Percentiles rank a stretch among this genome's conserved stretches.
phyloP scores from a whole-genome alignment of 2,888 invertebrate species.

The Nebria salina region DNA sequence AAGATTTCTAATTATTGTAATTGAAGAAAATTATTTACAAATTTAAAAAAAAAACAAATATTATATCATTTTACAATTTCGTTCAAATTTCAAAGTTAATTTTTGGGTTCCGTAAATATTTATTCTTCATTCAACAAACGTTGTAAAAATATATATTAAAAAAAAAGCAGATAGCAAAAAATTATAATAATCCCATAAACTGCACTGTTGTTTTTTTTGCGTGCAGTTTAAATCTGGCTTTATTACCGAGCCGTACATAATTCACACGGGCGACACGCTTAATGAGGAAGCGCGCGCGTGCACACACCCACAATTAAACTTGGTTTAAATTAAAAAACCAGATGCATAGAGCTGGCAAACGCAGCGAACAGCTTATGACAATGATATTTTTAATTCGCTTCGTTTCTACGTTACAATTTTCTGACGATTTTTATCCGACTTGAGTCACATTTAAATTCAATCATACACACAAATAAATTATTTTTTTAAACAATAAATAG shows the following conservation, averaged over 20 bases:
- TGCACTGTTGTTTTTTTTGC: too few relatives aligned
- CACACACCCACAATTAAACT: constrained; percentile 5
- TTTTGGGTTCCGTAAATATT: too few relatives aligned
- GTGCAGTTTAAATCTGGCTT: not conserved
- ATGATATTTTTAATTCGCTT: constrained; percentile 15
- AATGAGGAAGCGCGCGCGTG: constrained; percentile 14
- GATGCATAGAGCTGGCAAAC: not conserved
- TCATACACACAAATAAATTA: too few relatives aligned
- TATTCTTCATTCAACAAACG: too few relatives aligned
- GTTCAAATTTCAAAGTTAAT: too few relatives aligned
- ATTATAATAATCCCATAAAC: too few relatives aligned
- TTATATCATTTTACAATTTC: too few relatives aligned
- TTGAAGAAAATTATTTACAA: not conserved
- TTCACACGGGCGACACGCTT: constrained; percentile 6
- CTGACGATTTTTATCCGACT: not conserved
- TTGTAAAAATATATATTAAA: too few relatives aligned
- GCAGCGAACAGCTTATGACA: not conserved
- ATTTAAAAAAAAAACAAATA: not conserved
- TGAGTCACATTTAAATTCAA: too few relatives aligned
- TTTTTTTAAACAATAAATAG: too few relatives aligned
- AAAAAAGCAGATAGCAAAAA: too few relatives aligned
- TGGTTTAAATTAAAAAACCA: constrained; percentile 2
- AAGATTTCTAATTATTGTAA: not conserved
- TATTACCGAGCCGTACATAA: not conserved
- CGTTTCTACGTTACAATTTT: not conserved